phyloP scores from a whole-genome alignment of 2,113 vertebrate species.

The Brienomyrus longianalis region DNA sequence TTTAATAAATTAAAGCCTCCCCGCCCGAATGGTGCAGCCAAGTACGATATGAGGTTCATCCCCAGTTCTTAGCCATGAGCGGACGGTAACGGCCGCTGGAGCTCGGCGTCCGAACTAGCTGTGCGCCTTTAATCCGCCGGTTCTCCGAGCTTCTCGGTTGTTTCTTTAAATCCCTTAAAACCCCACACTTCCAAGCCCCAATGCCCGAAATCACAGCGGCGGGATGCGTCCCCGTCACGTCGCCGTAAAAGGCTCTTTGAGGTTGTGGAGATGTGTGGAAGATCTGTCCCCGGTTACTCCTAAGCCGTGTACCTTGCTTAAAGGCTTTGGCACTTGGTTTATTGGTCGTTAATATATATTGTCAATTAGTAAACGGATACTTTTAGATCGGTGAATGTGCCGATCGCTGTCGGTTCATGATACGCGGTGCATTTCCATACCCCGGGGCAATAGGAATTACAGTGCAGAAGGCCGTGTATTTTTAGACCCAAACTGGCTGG shows the following conservation, averaged over 20 bases:
- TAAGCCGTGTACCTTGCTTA: not conserved
- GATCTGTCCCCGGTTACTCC: not conserved
- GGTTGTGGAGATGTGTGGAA: not conserved
- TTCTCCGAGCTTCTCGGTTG: not conserved
- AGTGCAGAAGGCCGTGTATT: conserved; percentile 20
- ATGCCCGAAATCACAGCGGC: not conserved
- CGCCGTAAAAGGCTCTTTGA: not conserved
- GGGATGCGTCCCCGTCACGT: not conserved
- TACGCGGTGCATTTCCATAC: conserved; percentile 1
- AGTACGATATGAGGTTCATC: not conserved
- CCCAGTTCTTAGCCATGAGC: not conserved
- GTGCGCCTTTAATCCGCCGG: not conserved
- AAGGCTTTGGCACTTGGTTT: not conserved
- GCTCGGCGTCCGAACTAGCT: not conserved
- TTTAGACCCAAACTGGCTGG: conserved; percentile 19
- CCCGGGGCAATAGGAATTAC: conserved; percentile 5
- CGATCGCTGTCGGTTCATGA: not conserved
- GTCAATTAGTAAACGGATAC: not conserved
- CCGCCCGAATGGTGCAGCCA: not conserved
- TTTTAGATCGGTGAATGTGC: not conserved
- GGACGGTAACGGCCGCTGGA: not conserved
- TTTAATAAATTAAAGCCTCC: not conserved
- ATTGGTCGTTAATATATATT: not conserved
- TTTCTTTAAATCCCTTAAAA: not conserved
- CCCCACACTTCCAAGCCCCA: not conserved